Base-by-base conservation (phyloP, 2,888 invertebrate genomes). In the Philonicus albiceps region DNA sequence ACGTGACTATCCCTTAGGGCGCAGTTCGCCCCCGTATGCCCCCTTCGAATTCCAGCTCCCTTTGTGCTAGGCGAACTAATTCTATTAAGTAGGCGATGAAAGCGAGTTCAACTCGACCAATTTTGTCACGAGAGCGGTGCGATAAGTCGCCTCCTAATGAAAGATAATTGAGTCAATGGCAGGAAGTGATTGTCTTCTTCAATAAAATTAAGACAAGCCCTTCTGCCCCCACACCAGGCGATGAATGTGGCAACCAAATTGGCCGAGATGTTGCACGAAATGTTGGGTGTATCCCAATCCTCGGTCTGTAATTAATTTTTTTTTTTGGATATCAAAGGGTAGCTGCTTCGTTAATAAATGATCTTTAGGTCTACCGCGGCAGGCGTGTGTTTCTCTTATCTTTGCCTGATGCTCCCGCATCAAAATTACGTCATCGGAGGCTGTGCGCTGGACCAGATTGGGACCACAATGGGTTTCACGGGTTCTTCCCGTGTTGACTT, bases 81-180 rank as follows among this genome's bases (percentile, higher is more conserved):
- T 84, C 73, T 31, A 84, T 84, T 84, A 84, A 43, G 22, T 30
- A 27, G 73, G 72, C 43, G 84, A 34, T 72, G 73, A 84, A 73
- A 84, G 73, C 55, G 22, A 64, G 27, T 74, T 84, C n/a, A 72
- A 84, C 84, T 73, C 84, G 37, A 73, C 27, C 73, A 84, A 84
- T 84, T 84, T 73, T n/a, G 84, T 40, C 40, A 84, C 40, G 84
- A 84, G 37, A 73, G 40, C 72, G 84, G 73, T 43, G 73, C 40
- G 40, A 73, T 73, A 84, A 84, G 84, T 84, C 84, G 72, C 27
- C 55, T 40, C 37, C 75, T 86, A 86, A 86, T 86, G 86, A 78
- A 86, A 76, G 76, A 86, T 78, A 86, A 86, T 86, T 86, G 86
- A 86, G 37, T 86, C 86, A 86, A 86, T 76, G 64, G 64, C 19